Evolutionary conservation across 2,888 invertebrate genomes (phyloP), one percentile per base, ranked within the genome.

Genomic region (Dynastes grantii): DNA sequence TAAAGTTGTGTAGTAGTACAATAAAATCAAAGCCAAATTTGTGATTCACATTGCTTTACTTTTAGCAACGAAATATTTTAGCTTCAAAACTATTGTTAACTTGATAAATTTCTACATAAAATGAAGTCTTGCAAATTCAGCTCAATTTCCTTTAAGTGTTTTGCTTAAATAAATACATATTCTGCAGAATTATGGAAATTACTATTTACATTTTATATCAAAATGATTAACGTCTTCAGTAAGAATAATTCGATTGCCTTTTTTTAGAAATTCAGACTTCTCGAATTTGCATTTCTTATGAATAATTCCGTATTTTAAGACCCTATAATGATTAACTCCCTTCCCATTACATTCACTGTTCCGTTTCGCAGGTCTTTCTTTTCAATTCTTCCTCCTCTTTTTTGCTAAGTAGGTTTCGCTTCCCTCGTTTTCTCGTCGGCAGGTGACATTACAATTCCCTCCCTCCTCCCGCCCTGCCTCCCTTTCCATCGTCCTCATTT

Each of bases 391-490:
- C 45, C 40, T 22, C 40, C 16, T 55, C 37, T 37, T 71, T 22
- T 11, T 51, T 70, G 8, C 55, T 55, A 45, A 13, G 29, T 71
- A 13, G 16, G 22, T 32, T 53, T 68, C 68, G n/a, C 3, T 68
- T 49, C 51, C 51, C 68, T 13, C 73, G 27, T 13, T 37, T 75
- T 40, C 53, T 58, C 11, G 61, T 13, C 58, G 73, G 27, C 73
- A 75, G 73, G 73, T 75, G 73, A 61, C 58, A 75, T 61, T 75
- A 75, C 58, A 61, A 13, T 27, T 51, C 22, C 51, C 51, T 2
- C 5, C 27, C 27, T 37, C 11, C 13, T 40, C 61, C 6, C 58
- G 22, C 45, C 11, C n/a, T 1, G 4, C 45, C 22, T 6, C 27
- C 16, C 55, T 40, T 61, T 0, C 37, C 61, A 8, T 29, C 58